Conservation (phyloP, 2,113 vertebrate species). For the Eolophus roseicapilla region DNA sequence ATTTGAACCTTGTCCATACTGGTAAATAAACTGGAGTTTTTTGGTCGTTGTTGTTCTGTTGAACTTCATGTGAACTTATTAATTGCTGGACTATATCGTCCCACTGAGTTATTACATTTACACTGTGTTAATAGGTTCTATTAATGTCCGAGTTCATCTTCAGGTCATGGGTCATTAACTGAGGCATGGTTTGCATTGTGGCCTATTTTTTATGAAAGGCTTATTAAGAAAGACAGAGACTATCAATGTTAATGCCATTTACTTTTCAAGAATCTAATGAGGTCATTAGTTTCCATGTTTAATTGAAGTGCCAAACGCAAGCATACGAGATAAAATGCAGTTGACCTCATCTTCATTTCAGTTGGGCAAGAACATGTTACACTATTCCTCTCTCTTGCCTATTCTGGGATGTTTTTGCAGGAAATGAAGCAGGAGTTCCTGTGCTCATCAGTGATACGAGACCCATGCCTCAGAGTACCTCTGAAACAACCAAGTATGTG, state of each 20-base stretch:
- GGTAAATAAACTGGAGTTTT: slow-evolving; percentile 12
- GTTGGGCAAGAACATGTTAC: not conserved
- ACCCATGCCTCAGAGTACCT: not conserved
- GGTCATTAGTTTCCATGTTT: slow-evolving; percentile 63
- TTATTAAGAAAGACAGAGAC: slow-evolving; percentile 59
- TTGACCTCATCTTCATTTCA: slow-evolving; percentile 39
- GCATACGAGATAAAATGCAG: slow-evolving; percentile 27
- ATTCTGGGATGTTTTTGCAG: not conserved
- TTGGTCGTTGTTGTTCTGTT: not conserved
- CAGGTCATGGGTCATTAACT: slow-evolving; percentile 54
- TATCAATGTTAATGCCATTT: slow-evolving; percentile 59
- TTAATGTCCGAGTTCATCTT: slow-evolving; percentile 64
- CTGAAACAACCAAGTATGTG: not conserved
- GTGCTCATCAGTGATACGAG: not conserved
- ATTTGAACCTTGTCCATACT: slow-evolving; percentile 20
- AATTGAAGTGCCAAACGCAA: slow-evolving; percentile 53
- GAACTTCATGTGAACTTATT: slow-evolving; percentile 70
- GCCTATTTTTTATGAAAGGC: slow-evolving; percentile 69
- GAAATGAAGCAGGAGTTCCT: slow-evolving; percentile 18
- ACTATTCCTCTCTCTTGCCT: not conserved
- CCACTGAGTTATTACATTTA: slow-evolving; percentile 60
- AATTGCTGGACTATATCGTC: slow-evolving; percentile 48
- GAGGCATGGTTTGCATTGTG: slow-evolving; percentile 53
- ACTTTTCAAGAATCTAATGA: slow-evolving; percentile 66
- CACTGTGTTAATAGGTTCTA: slow-evolving; percentile 65